Base-by-base conservation (phyloP, 1,140 invertebrate genomes). In the Halictus rubicundus region DNA sequence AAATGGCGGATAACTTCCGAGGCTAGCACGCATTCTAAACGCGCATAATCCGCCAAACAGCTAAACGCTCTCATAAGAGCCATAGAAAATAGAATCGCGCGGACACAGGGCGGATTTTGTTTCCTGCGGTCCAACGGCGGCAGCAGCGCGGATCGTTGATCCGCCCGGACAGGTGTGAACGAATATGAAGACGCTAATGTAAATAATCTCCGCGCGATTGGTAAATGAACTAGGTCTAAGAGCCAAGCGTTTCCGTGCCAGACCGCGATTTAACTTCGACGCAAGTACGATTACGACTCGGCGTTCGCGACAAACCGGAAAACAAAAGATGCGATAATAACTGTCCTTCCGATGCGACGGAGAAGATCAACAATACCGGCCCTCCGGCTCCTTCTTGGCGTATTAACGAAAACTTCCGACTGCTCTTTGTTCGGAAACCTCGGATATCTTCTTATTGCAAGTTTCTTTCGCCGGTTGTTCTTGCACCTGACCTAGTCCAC, bases 401-500 rank as follows among this genome's bases (percentile, higher is more conserved):
- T n/a, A 46, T 76, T 37, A 76, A 76, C 65, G 74, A 23, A 76
- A 69, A 76, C 65, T 68, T 68, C 14, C 65, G 25, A 46, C 32
- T 23, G 39, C 54, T 57, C 57, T 76, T 46, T 57, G 19, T 60
- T 69, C 54, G 25, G 59, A 16, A 12, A 21, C 65, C 54, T 23
- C 25, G 6, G 14, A 73, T 68, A 46, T 21, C 16, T 68, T 80
- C 59, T 68, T 76, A 37, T 80, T 80, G 60, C 49, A 75, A 75
- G 46, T 80, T 74, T 66, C 57, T 49, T 57, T n/a, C n/a, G 61
- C 23, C n/a, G 54, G 9, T 61, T 10, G 25, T 73, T 65, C 70
- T 73, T 46, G 52, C 77, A 59, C 61, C 69, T 73, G 68, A 73
- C 77, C 69, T 59, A 71, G 69, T 49, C 61, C 49, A 46, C 61